These are phyloP conservation scores for Amphiduros pacificus DNA, from an alignment of 2,888 invertebrate genomes.

Conservation along the genomic window DNA sequence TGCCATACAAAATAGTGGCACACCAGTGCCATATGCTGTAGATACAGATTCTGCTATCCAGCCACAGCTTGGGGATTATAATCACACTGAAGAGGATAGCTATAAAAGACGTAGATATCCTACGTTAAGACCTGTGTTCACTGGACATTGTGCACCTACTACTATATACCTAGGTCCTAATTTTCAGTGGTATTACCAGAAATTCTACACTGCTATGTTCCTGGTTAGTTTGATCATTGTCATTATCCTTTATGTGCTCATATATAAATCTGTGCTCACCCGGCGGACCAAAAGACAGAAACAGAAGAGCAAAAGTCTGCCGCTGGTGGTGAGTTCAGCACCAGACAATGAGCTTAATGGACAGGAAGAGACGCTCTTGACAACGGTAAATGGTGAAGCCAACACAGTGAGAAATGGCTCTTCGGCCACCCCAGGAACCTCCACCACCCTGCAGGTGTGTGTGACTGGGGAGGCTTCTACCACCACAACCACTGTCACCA, in stretches of 20 bases:
- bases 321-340: slow-evolving; percentile 17
- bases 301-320: slow-evolving; percentile 26
- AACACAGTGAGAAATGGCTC: background rate
- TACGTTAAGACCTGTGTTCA: slow-evolving; percentile 5
- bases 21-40: no score
- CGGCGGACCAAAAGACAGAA: slow-evolving; percentile 28
- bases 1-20: no score
- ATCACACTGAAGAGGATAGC: background rate
- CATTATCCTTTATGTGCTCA: slow-evolving; percentile 51
- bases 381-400: slow-evolving; percentile 33
- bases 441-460: background rate
- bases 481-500: background rate
- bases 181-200: slow-evolving; percentile 46
- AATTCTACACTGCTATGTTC: slow-evolving; percentile 49
- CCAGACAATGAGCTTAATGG: slow-evolving; percentile 9
- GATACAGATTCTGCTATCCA: no score
- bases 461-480: background rate
- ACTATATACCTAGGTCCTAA: slow-evolving; percentile 32
- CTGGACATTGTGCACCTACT: slow-evolving; percentile 39
- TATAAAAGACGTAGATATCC: background rate
- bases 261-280: slow-evolving; percentile 47
- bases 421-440: background rate
- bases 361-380: slow-evolving; percentile 31
- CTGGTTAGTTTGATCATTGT: slow-evolving; percentile 52
- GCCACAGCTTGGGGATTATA: no score